Conservation (phyloP, 2,113 vertebrate genomes). For the Nerophis lumbriciformis region DNA sequence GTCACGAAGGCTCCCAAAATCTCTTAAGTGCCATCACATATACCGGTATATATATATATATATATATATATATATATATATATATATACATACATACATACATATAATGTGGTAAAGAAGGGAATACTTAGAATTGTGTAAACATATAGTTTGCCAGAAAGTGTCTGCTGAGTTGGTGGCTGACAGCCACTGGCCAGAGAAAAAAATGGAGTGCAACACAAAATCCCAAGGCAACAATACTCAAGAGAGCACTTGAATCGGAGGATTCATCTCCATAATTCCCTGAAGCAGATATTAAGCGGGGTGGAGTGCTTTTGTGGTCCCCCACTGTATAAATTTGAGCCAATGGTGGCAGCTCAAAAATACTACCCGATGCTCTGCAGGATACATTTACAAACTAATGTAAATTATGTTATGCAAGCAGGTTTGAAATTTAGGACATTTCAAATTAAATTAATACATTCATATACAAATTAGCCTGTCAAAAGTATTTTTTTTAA, state of each 20-base stretch:
- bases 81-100: too few relatives aligned
- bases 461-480: too few relatives aligned
- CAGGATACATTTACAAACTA: background rate
- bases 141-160: background rate
- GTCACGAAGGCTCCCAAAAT: conserved; percentile 51
- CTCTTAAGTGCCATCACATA: conserved; percentile 52
- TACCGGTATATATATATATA: too few relatives aligned
- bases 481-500: too few relatives aligned
- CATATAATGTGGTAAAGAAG: background rate
- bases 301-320: background rate
- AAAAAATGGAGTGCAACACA: background rate
- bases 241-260: background rate
- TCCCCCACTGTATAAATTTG: background rate
- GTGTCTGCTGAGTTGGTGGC: background rate
- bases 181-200: background rate
- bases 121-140: background rate
- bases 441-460: too few relatives aligned
- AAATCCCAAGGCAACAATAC: background rate
- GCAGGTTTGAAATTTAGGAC: background rate
- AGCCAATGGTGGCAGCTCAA: background rate
- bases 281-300: background rate
- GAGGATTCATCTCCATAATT: background rate
- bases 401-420: background rate
- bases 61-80: too few relatives aligned
- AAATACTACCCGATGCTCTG: background rate